Evolutionary conservation across 1,140 invertebrate species (phyloP).

Genomic region (Solen grandis): DNA sequence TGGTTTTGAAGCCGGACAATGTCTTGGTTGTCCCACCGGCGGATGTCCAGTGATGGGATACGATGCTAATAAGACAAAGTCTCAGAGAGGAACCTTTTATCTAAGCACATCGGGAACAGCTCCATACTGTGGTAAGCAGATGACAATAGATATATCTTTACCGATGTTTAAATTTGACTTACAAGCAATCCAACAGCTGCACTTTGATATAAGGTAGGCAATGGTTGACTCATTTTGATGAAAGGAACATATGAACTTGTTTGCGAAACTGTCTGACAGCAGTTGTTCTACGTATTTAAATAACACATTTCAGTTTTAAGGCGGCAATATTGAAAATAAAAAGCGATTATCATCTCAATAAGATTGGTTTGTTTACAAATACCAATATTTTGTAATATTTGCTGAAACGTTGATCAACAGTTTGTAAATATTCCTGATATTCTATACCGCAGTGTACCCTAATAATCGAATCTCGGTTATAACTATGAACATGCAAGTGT

Average conservation of each 20-base stretch:
- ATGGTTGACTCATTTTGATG: background rate
- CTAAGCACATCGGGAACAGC: constrained; percentile 58
- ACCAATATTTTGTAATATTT: too few species aligned
- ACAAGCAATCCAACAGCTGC: background rate
- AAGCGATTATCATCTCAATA: too few species aligned
- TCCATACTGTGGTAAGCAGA: constrained; percentile 63
- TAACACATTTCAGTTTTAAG: too few species aligned
- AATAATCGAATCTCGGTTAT: too few species aligned
- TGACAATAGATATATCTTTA: background rate
- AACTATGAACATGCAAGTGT: too few species aligned
- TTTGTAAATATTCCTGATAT: too few species aligned
- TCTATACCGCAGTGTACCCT: too few species aligned
- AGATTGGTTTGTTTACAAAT: too few species aligned
- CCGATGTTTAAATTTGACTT: background rate
- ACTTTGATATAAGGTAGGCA: background rate
- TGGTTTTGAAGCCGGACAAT: constrained; percentile 87
- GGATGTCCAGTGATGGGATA: constrained; percentile 92
- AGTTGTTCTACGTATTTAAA: background rate
- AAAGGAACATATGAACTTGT: background rate
- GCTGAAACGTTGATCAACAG: too few species aligned
- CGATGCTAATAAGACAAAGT: constrained; percentile 87
- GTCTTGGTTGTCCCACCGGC: constrained; percentile 90
- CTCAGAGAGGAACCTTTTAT: constrained; percentile 67
- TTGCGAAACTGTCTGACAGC: background rate
- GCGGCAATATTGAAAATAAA: too few species aligned